phyloP scores from a whole-genome alignment of 1,140 invertebrate genomes.

The Dendrolimus kikuchii region DNA sequence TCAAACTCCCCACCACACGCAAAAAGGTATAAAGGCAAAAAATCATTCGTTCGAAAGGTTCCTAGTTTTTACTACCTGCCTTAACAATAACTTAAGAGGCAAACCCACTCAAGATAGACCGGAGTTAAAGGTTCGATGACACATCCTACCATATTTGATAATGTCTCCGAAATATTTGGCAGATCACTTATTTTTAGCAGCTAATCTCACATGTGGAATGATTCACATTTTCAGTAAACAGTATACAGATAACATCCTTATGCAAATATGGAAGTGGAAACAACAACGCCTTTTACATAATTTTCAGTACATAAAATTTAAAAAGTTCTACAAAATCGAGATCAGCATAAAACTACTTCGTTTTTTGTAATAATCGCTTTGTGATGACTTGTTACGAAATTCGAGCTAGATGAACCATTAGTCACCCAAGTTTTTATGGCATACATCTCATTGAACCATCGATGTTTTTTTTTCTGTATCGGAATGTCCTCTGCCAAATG shows the following conservation, averaged over 20 bases:
- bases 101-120: not conserved
- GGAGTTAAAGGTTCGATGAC: conserved; percentile 35
- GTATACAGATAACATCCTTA: conserved; percentile 4
- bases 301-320: no score
- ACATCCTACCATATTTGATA: conserved; percentile 28
- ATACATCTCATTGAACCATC: no score
- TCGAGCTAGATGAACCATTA: no score
- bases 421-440: no score
- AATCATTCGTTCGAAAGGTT: conserved; percentile 38
- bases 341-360: no score
- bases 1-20: conserved; percentile 22
- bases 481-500: no score
- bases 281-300: not conserved
- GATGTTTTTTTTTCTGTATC: no score
- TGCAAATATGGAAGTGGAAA: not conserved
- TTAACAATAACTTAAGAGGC: conserved; percentile 18
- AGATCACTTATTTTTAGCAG: conserved; percentile 20
- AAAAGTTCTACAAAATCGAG: no score
- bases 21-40: conserved; percentile 47
- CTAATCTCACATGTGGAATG: conserved; percentile 21
- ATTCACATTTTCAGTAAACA: conserved; percentile 15
- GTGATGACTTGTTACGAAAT: no score
- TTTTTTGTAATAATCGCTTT: no score
- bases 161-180: conserved; percentile 13
- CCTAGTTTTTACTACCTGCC: conserved; percentile 44